Percentiles rank a stretch among this genome's conserved stretches.
These are phyloP conservation scores for Felis catus DNA, from an alignment of 2,113 vertebrate genomes.

Conservation along the genomic window DNA sequence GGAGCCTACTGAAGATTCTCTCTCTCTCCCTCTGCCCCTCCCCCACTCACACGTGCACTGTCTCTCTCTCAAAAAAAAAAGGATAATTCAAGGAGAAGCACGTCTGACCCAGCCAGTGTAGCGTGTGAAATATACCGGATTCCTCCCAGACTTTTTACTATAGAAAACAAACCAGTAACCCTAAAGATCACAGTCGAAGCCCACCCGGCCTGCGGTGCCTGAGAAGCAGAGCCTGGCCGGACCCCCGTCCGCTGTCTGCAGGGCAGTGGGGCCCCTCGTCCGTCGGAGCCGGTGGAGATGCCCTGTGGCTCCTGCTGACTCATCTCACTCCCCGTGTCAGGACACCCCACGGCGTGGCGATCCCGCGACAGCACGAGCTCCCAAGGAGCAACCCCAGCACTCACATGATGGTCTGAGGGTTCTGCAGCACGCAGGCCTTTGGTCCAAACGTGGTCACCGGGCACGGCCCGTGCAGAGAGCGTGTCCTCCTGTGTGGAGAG, in stretches of 20 bases:
- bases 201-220: accelerated
- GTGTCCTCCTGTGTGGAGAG: conserved; percentile 88
- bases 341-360: neutral
- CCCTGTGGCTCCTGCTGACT: neutral
- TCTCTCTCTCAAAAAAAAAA: too few relatives aligned
- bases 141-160: neutral
- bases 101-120: neutral
- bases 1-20: too few relatives aligned
- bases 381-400: conserved; percentile 69
- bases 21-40: neutral
- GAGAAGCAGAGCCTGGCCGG: accelerated
- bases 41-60: too few relatives aligned
- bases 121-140: accelerated
- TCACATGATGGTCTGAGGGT: conserved; percentile 97
- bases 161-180: neutral
- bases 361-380: accelerated
- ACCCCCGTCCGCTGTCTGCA: accelerated
- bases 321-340: accelerated
- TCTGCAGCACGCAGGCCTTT: conserved; percentile 97
- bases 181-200: accelerated
- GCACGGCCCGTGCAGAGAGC: conserved; percentile 97
- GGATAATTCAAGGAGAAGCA: neutral
- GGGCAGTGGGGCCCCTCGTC: accelerated
- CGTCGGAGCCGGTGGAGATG: accelerated
- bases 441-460: conserved; percentile 98